Percentiles rank a stretch among this genome's conserved stretches.
Evolutionary conservation across 2,797 vertebrate species (phyloP).

Genomic region (Stomatorhinus walkeri): DNA sequence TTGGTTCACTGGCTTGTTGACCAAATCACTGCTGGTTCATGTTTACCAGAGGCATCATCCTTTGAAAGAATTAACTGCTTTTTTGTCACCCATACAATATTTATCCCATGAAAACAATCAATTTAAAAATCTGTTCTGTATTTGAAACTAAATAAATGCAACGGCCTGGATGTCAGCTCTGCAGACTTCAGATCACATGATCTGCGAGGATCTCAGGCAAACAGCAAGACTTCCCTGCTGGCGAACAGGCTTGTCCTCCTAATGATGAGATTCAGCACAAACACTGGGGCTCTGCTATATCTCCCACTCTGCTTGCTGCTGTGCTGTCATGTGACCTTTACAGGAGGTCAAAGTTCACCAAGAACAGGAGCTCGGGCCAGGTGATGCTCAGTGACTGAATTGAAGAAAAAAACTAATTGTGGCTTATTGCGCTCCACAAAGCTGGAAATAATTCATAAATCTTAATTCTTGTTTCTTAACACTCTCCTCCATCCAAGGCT

Average conservation of each 20-base stretch:
- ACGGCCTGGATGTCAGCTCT: background rate
- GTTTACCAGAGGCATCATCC: background rate
- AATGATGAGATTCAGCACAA: background rate
- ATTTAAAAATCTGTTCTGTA: background rate
- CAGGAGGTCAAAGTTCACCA: background rate
- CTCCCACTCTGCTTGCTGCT: background rate
- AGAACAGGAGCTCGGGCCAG: background rate
- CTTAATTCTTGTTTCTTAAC: conserved; percentile 10
- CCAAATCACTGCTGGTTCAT: background rate
- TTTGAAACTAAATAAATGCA: background rate
- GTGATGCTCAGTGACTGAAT: background rate
- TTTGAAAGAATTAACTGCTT: background rate
- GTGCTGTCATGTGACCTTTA: background rate
- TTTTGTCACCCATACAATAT: background rate
- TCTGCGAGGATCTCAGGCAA: background rate
- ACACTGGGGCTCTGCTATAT: background rate
- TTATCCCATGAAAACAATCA: background rate
- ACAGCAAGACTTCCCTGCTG: background rate
- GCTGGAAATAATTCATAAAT: background rate
- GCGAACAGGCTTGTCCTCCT: background rate
- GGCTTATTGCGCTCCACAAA: background rate
- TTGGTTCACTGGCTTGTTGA: background rate
- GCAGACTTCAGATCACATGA: background rate
- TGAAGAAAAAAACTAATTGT: background rate
- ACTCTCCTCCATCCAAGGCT: background rate